Evolutionary conservation across 2,113 vertebrate species (phyloP), one percentile per base, ranked within the genome.

Genomic region (Hyperoodon ampullatus): DNA sequence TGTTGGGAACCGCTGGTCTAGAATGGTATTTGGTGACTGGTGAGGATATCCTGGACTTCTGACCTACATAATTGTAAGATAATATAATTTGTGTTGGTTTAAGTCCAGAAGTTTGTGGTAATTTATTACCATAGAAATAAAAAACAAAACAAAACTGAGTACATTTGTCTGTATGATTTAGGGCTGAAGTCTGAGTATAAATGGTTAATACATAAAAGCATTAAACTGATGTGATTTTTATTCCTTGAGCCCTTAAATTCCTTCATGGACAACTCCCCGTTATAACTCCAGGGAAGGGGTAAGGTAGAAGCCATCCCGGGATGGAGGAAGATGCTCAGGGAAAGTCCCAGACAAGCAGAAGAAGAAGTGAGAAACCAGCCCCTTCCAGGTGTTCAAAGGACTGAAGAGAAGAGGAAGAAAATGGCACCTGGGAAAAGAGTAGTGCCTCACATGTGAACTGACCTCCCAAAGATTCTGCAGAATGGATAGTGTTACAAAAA

Each of bases 361-460:
- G 44, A 65, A 35, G 80, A 94, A 96, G 33, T 90, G 35, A 90
- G 60, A 90, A 90, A 74, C 3, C 21, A 44, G 10, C 2, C 21
- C 16, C 28, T 92, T 66, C 4, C 60, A 78, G 53, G 47, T 90
- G 53, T 80, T 86, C 28, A 88, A 80, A 94, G 68, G 58, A 68
- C 47, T 75, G n/a, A 6, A 8, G 10, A 95, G 44, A 94, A 90
- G 77, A 30, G 71, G 65, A 96, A 95, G 93, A 35, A 96, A 68
- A 58, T 4, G 24, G 21, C 30, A 65, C 35, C 30, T 70, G 42
- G 88, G 28, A 33, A 18, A 63, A 85, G 9, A n/a, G 10, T 39
- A 55, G 39, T 44, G 26, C 10, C 66, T 47, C 7, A 16, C 11
- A 16, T 1, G 26, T 8, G 15, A 47, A 3, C 26, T 44, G 33